A percentile compares a stretch with the other conserved stretches of the same genome.
phyloP scores from a whole-genome alignment of 2,797 vertebrate species.

The Xyrichtys novacula region DNA sequence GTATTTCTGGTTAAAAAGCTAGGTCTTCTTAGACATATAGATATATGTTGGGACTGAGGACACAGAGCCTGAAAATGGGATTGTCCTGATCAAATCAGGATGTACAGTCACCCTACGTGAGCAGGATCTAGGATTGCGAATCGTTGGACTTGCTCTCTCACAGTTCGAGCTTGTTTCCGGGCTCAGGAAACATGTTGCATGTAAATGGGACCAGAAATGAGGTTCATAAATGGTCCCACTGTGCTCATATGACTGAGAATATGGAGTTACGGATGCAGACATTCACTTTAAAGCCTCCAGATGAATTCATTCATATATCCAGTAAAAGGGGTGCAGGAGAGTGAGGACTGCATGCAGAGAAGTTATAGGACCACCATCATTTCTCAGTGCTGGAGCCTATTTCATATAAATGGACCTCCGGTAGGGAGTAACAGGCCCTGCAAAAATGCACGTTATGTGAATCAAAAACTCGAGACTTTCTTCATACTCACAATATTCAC shows the following conservation, averaged over 20 bases:
- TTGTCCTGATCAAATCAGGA: no score
- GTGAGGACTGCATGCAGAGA: conserved; percentile 45
- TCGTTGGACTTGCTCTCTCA: conserved; percentile 33
- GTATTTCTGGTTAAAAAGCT: no score
- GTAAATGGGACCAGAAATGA: conserved; percentile 33
- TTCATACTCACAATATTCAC: conserved; percentile 43
- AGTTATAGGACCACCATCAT: conserved; percentile 50
- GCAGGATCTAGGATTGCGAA: conserved; percentile 34
- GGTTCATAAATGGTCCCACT: conserved; percentile 3
- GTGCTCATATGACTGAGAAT: conserved; percentile 21
- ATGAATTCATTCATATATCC: conserved; percentile 40
- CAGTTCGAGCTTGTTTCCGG: conserved; percentile 8
- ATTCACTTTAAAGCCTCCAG: conserved; percentile 28
- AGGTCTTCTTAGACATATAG: no score
- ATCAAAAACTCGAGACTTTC: conserved; percentile 39
- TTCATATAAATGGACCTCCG: conserved; percentile 58
- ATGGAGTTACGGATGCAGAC: conserved; percentile 1
- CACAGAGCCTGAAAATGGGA: no score
- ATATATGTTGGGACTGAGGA: no score
- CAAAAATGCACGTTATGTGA: conserved; percentile 68
- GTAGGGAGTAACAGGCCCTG: conserved; percentile 60
- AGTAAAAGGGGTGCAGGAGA: conserved; percentile 32
- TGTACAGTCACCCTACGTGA: no score
- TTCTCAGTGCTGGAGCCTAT: conserved; percentile 56
- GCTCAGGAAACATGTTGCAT: conserved; percentile 27